Conservation (phyloP, 2,797 vertebrate species). For the Myotis myotis region DNA sequence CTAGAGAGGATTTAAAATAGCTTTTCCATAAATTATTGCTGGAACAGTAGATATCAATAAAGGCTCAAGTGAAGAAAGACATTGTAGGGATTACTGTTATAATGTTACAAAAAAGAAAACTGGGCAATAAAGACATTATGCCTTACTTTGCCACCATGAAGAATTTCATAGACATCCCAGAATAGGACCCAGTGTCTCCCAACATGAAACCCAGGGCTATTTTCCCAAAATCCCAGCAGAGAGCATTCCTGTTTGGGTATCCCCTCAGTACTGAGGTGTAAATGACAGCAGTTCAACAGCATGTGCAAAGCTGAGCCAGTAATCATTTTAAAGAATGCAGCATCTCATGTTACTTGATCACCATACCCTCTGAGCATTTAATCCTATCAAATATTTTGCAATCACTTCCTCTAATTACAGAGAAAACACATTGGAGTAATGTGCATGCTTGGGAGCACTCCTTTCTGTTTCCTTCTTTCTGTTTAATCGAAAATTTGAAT, state of each 20-base stretch:
- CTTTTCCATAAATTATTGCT: constrained; percentile 16
- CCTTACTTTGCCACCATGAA: background rate
- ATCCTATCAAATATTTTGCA: constrained; percentile 92
- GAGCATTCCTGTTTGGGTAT: constrained; percentile 37
- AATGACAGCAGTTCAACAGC: constrained; percentile 69
- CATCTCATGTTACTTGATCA: constrained; percentile 80
- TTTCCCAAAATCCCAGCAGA: background rate
- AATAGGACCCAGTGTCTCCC: background rate
- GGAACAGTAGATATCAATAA: constrained; percentile 3
- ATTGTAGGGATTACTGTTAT: background rate
- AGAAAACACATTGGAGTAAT: constrained; percentile 84
- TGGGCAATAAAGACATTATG: background rate
- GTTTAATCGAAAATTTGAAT: constrained; percentile 90
- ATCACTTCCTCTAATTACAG: constrained; percentile 92
- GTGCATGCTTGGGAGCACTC: constrained; percentile 81
- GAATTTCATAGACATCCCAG: background rate
- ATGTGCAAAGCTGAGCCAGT: constrained; percentile 68
- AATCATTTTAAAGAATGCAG: constrained; percentile 81
- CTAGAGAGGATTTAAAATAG: constrained; percentile 3
- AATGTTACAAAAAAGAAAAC: background rate
- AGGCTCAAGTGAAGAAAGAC: background rate
- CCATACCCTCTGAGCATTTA: constrained; percentile 84
- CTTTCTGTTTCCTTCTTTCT: constrained; percentile 82
- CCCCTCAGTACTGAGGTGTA: constrained; percentile 59
- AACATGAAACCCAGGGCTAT: background rate